A percentile compares a stretch with the other conserved stretches of the same genome.
These are phyloP conservation scores for Chrysolina americana DNA, from an alignment of 2,888 invertebrate genomes.

Conservation along the genomic window DNA sequence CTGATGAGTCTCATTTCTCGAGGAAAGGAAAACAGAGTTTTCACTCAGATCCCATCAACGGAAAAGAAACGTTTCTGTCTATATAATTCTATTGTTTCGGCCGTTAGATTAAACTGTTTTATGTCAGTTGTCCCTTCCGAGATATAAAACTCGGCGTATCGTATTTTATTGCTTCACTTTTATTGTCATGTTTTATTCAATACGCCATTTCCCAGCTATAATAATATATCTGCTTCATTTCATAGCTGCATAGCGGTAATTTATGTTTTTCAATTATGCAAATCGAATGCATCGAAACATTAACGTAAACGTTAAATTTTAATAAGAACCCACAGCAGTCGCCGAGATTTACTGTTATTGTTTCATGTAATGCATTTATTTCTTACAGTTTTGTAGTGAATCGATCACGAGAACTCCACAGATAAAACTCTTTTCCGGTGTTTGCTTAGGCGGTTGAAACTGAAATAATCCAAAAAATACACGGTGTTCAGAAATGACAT, in stretches of 20 bases:
- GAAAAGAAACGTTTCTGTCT: background rate
- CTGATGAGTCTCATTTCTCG: background rate
- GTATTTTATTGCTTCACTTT: slow-evolving; percentile 21
- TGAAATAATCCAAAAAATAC: no score
- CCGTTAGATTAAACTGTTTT: background rate
- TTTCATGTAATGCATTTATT: slow-evolving; percentile 19
- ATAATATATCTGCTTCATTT: slow-evolving; percentile 32
- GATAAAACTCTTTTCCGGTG: background rate
- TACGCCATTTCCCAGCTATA: slow-evolving; percentile 30
- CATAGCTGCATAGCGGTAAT: slow-evolving; percentile 29
- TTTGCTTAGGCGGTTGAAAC: background rate
- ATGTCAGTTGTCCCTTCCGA: slow-evolving; percentile 9
- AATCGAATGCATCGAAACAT: slow-evolving; percentile 40
- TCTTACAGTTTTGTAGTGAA: background rate
- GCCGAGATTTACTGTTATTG: slow-evolving; percentile 32
- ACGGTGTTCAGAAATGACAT: no score
- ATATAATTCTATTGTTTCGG: background rate
- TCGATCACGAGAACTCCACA: background rate
- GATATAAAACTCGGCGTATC: slow-evolving; percentile 5
- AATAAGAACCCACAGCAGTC: slow-evolving; percentile 27
- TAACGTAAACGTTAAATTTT: slow-evolving; percentile 36
- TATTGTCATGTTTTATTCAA: slow-evolving; percentile 33
- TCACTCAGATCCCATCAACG: background rate
- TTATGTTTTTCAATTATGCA: slow-evolving; percentile 48
- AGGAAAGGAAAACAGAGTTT: background rate